These are phyloP conservation scores for Heliangelus exortis DNA, from an alignment of 2,797 vertebrate genomes.

Conservation along the genomic window DNA sequence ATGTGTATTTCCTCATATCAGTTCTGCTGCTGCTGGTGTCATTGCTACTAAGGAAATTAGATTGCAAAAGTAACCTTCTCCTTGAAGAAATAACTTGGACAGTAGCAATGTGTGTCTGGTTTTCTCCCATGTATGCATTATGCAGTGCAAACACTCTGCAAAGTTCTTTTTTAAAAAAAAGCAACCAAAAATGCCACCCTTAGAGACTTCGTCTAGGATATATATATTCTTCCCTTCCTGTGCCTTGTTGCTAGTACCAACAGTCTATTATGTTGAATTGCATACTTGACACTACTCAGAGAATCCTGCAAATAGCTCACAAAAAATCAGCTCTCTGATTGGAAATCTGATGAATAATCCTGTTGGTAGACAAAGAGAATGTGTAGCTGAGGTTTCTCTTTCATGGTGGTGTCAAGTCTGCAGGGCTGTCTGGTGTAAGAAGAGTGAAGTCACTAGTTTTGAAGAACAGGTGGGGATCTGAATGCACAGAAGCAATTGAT, in stretches of 20 bases:
- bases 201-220: not conserved
- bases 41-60: rapidly evolving
- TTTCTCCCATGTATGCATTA: not conserved
- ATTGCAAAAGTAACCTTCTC: not conserved
- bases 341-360: not conserved
- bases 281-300: not conserved
- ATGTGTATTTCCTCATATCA: not conserved
- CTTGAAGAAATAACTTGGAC: not conserved
- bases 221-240: not conserved
- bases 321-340: not conserved
- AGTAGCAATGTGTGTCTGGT: not conserved
- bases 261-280: not conserved
- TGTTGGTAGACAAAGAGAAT: not conserved
- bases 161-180: not conserved
- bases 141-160: not conserved
- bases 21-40: not conserved
- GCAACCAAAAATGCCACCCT: not conserved
- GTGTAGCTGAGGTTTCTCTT: not conserved
- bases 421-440: not conserved
- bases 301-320: not conserved
- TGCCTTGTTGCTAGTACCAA: not conserved
- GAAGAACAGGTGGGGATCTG: not conserved
- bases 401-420: not conserved
- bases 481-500: not conserved
- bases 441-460: not conserved